phyloP scores from a whole-genome alignment of 2,113 vertebrate species.

The Nothobranchius furzeri region DNA sequence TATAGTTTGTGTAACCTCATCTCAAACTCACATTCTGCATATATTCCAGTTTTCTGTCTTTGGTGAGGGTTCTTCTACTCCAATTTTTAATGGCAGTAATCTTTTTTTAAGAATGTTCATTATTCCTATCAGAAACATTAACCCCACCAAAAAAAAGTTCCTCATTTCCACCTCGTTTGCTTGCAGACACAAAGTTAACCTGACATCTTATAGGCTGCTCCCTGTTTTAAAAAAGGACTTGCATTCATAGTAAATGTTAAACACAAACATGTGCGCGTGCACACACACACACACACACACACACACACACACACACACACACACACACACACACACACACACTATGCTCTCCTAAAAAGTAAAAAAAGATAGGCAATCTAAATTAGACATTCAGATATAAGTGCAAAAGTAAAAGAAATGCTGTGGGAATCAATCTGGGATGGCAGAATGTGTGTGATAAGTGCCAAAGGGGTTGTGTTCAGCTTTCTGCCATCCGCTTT shows the following conservation, averaged over 20 bases:
- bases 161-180: constrained; percentile 52
- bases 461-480: constrained; percentile 42
- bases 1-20: constrained; percentile 40
- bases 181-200: constrained; percentile 42
- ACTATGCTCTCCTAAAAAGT: no score
- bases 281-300: constrained; percentile 11
- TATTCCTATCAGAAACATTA: constrained; percentile 21
- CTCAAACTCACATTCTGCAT: constrained; percentile 33
- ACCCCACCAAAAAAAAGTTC: constrained; percentile 38
- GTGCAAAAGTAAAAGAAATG: constrained; percentile 24
- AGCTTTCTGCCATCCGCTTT: constrained; percentile 37
- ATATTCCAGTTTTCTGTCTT: constrained; percentile 11
- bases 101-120: constrained; percentile 48
- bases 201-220: constrained; percentile 41
- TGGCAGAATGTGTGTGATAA: constrained; percentile 43
- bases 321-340: constrained; percentile 6
- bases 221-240: constrained; percentile 44
- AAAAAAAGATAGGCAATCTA: constrained; percentile 27
- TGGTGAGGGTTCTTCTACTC: constrained; percentile 17
- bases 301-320: constrained; percentile 3
- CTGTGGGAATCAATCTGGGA: constrained; percentile 58
- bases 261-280: not conserved
- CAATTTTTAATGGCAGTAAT: constrained; percentile 47
- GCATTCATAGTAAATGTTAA: constrained; percentile 40
- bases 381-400: constrained; percentile 38